Base-by-base conservation (phyloP, 2,888 invertebrate species). In the Cactoblastis cactorum region DNA sequence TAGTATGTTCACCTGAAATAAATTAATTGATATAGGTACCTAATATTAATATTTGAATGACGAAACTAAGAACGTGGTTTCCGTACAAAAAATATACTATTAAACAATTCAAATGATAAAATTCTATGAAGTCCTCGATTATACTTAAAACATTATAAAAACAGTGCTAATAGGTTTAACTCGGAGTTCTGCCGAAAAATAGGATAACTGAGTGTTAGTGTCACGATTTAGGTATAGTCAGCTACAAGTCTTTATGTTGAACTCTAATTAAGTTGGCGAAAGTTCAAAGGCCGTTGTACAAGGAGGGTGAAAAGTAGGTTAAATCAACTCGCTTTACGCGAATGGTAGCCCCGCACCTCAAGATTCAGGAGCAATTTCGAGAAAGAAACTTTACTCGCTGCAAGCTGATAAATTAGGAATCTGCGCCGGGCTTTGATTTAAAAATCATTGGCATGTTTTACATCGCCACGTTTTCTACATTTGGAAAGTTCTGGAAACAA, bases 401-500 rank as follows among this genome's bases (percentile, higher is more conserved):
- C 38, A 18, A 19, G 38, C 38, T 38, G 18, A 38, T 18, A 38
- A 38, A 17, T 18, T 17, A 38, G 38, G 39, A 19, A n/a, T 19
- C 38, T n/a, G 38, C 39, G 19, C n/a, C 1, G 11, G 45, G 18
- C 45, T 17, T 18, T 45, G 18, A 45, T 45, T 45, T 18, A 33
- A 15, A 45, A 45, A 45, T 18, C 33, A 33, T 45, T 45, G 45
- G 2, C 45, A 17, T 18, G 45, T 33, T 33, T 28, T 12, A 33
- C 18, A 18, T 17, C 33, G 28, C 18, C 11, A 17, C 22, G 32
- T 32, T 43, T 33, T 17, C 11, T n/a, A 18, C 45, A 11, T n/a
- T 45, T 18, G 11, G 17, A 45, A 33, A 33, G 33, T 45, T 39
- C 12, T 12, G 22, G 39, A 12, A 22, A 39, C 5, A 12, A 6